phyloP scores from a whole-genome alignment of 92 coral and sea anemone species.

The Desmophyllum pertusum region DNA sequence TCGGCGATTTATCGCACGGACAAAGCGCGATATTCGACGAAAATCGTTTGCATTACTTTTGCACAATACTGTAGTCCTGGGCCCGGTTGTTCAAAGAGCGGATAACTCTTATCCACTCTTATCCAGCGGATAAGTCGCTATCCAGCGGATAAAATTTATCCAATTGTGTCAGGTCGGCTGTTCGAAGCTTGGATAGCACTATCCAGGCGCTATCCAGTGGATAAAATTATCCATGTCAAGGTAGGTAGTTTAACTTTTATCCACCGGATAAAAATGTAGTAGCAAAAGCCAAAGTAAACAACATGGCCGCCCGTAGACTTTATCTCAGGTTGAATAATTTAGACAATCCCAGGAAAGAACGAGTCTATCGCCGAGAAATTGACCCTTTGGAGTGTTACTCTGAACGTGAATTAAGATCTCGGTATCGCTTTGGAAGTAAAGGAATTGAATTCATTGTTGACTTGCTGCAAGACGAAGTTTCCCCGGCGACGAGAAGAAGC shows the following conservation, averaged over 20 bases:
- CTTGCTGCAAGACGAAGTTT: constrained; percentile 25
- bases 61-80: too few relatives aligned
- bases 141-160: constrained; percentile 21
- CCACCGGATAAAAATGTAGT: constrained; percentile 31
- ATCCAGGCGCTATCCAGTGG: constrained; percentile 22
- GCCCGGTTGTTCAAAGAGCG: constrained; percentile 23
- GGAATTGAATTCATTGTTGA: neutral
- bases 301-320: neutral
- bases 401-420: constrained; percentile 11
- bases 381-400: constrained; percentile 8
- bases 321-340: neutral
- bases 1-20: too few relatives aligned
- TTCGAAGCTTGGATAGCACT: constrained; percentile 24
- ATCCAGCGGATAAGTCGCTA: constrained; percentile 8
- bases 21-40: too few relatives aligned
- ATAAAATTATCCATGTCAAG: constrained; percentile 42
- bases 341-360: neutral
- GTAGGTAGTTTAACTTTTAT: constrained; percentile 51
- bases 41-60: too few relatives aligned
- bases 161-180: neutral
- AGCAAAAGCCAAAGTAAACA: neutral
- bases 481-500: constrained; percentile 50
- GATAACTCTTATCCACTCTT: constrained; percentile 6
- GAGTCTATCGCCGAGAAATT: neutral
- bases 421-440: constrained; percentile 14